Evolutionary conservation across 2,888 invertebrate species (phyloP).

Genomic region (Dasysyrphus tricinctus): DNA sequence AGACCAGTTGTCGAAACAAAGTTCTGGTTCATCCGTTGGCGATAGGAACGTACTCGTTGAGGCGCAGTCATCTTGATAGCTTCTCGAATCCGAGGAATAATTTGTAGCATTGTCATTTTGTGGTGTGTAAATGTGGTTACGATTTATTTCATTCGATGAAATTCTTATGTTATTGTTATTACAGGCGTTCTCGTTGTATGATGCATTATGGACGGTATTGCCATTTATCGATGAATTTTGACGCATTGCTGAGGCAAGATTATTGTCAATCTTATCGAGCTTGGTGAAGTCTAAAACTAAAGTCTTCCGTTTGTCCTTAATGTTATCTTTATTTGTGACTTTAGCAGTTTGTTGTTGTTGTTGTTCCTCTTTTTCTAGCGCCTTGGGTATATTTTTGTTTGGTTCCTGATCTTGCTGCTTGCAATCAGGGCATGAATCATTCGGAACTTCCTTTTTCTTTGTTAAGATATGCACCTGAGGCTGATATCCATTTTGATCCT

Average conservation of each 20-base stretch:
- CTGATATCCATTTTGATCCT: slow-evolving; percentile 47
- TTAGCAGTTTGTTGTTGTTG: slow-evolving; percentile 79
- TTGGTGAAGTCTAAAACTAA: slow-evolving; percentile 87
- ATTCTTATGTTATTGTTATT: slow-evolving; percentile 79
- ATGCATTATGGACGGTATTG: slow-evolving; percentile 70
- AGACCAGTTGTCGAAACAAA: slow-evolving; percentile 88
- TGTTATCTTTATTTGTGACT: slow-evolving; percentile 77
- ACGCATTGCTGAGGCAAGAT: slow-evolving; percentile 64
- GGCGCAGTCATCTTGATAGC: slow-evolving; percentile 83
- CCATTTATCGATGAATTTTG: slow-evolving; percentile 64
- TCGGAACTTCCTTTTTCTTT: slow-evolving; percentile 52
- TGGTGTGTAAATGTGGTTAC: slow-evolving; percentile 81
- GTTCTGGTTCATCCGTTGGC: slow-evolving; percentile 85
- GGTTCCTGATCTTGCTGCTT: slow-evolving; percentile 68
- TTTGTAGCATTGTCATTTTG: slow-evolving; percentile 82
- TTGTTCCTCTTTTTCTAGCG: slow-evolving; percentile 82
- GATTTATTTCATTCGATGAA: slow-evolving; percentile 82
- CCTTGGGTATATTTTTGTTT: slow-evolving; percentile 76
- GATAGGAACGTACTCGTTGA: slow-evolving; percentile 84
- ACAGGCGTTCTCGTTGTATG: slow-evolving; percentile 77
- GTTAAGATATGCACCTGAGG: slow-evolving; percentile 59
- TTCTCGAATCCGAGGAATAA: slow-evolving; percentile 83
- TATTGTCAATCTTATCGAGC: slow-evolving; percentile 80
- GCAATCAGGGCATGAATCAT: slow-evolving; percentile 75
- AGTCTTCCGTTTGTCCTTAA: slow-evolving; percentile 84